A percentile compares a stretch with the other conserved stretches of the same genome.
Conservation (phyloP, 1,140 invertebrate genomes). For the Lepidurus apus region DNA sequence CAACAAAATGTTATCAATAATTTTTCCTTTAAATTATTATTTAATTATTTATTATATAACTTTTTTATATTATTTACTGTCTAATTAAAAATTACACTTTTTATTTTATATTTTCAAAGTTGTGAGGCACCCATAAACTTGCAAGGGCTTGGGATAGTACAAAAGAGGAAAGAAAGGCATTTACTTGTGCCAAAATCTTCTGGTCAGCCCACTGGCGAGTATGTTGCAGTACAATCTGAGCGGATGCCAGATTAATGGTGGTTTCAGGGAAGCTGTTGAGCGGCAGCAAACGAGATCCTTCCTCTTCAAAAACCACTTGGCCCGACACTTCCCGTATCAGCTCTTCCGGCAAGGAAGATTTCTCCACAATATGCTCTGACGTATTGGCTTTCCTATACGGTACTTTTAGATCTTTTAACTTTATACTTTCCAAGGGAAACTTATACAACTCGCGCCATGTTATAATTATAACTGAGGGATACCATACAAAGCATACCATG, state of each 20-base stretch:
- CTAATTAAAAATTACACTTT: too few species aligned
- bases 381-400: conserved; percentile 42
- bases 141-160: too few species aligned
- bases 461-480: too few species aligned
- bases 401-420: background rate
- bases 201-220: conserved; percentile 43
- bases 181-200: conserved; percentile 47
- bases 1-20: too few species aligned
- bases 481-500: conserved; percentile 42
- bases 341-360: conserved; percentile 49
- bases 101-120: too few species aligned
- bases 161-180: conserved; percentile 26
- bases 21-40: too few species aligned
- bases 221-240: conserved; percentile 48
- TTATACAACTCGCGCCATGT: background rate
- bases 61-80: too few species aligned
- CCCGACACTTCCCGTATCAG: conserved; percentile 50
- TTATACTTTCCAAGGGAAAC: background rate
- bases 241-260: conserved; percentile 51
- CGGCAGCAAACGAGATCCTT: conserved; percentile 47
- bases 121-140: too few species aligned
- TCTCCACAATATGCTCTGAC: conserved; percentile 49
- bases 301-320: conserved; percentile 52
- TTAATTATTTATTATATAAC: too few species aligned
- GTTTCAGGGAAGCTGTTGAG: conserved; percentile 51